Evolutionary conservation across 2,888 invertebrate species (phyloP).

Genomic region (Heliconius aoede): DNA sequence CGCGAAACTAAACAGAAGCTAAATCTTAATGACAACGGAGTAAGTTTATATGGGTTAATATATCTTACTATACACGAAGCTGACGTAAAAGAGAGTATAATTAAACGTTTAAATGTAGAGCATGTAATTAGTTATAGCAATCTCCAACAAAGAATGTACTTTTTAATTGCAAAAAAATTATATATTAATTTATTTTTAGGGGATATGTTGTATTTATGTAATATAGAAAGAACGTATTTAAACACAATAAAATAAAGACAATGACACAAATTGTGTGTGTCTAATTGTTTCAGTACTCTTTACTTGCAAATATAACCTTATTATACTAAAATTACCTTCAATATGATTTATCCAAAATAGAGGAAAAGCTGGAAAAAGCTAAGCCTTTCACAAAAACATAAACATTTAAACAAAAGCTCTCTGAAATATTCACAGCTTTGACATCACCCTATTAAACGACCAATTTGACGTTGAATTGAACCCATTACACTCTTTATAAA

Average conservation of each 20-base stretch:
- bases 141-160: no score
- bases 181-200: neutral
- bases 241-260: no score
- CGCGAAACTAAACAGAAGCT: neutral
- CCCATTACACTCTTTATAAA: slow-evolving; percentile 81
- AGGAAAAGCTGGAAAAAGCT: neutral
- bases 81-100: neutral
- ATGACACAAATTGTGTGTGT: no score
- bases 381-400: slow-evolving; percentile 3
- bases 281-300: no score
- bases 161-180: no score
- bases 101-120: neutral
- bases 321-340: no score
- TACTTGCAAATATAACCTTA: no score
- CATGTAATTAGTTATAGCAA: neutral
- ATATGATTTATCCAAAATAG: neutral
- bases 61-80: neutral
- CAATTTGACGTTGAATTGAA: slow-evolving; percentile 82
- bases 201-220: neutral
- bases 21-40: neutral
- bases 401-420: slow-evolving; percentile 36
- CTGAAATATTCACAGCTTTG: slow-evolving; percentile 26
- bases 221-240: neutral
- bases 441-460: slow-evolving; percentile 70
- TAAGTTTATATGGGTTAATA: no score